Base-by-base conservation (phyloP, 2,888 invertebrate genomes). In the Trissoscelio sp. region DNA sequence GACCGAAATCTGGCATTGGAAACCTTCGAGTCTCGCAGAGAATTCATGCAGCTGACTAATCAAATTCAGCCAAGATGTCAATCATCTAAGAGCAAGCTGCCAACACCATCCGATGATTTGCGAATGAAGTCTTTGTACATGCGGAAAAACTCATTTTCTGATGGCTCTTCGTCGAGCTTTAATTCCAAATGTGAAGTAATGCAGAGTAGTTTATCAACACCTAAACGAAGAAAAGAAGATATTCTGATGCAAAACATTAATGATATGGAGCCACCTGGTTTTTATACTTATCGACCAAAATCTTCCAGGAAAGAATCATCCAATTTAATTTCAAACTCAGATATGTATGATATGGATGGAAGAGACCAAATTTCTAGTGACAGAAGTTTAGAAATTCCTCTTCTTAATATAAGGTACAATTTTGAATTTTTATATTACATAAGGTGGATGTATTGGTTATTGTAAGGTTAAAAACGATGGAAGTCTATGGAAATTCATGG, bases 271-370 rank as follows among this genome's bases (percentile, higher is more conserved):
- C 31, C 20, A n/a, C 31, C 72, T 11, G 58, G 70, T 12, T 80
- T 48, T 28, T 75, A 80, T 18, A 80, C 75, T 5, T 75, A 81
- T 39, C 42, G 81, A 42, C 81, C 81, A 9, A 67, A 60, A 9
- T 51, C 24, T 14, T 75, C 58, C 1, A 74, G 34, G 2, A 66
- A 53, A 24, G 6, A 16, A 0, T n/a, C 57, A 37, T 16, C 37
- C 3, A 7, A 11, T 7, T 14, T 34, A 2, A 3, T 28, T 14
- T 9, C 51, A 7, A 51, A 51, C 12, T n/a, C 24, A 22, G 11
- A 24, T 9, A n/a, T 12, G 1, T 7, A 1, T 18, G 7, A 28
- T 28, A 14, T n/a, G 1, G 28, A n/a, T 16, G n/a, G 4, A 31
- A 34, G 9, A 5, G 28, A 34, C 2, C 16, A 34, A 18, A 9